Conservation (phyloP, 2,797 vertebrate genomes). For the Brachymystax lenok region DNA sequence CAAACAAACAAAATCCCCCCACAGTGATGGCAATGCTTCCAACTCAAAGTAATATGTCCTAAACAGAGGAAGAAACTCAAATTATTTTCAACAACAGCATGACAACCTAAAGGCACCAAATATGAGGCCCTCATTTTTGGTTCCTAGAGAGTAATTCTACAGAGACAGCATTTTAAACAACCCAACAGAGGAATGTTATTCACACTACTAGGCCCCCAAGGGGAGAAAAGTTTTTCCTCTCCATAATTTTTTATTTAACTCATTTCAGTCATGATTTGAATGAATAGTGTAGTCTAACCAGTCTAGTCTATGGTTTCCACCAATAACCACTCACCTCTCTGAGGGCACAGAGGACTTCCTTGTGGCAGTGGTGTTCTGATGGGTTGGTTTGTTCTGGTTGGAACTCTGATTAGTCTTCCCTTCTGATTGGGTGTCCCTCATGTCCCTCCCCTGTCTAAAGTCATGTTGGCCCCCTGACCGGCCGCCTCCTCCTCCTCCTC, state of each 20-base stretch:
- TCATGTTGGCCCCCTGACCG: conserved; percentile 46
- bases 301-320: background rate
- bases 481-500: conserved; percentile 47
- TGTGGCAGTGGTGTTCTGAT: conserved; percentile 37
- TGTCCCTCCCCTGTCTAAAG: conserved; percentile 27
- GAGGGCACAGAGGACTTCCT: conserved; percentile 65
- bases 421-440: conserved; percentile 58
- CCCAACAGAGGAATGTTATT: background rate
- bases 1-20: background rate
- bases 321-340: conserved; percentile 42
- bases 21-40: background rate
- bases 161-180: background rate
- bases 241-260: background rate
- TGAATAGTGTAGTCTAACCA: background rate
- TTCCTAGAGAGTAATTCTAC: background rate
- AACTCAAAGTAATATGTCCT: background rate
- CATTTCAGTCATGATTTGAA: background rate
- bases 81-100: background rate
- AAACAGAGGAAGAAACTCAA: background rate
- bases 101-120: background rate
- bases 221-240: no score
- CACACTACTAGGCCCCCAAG: background rate
- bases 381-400: conserved; percentile 24
- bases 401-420: conserved; percentile 41
- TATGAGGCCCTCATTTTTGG: background rate